phyloP scores from a whole-genome alignment of 23 tunicate species.

The Corella eumyota region DNA sequence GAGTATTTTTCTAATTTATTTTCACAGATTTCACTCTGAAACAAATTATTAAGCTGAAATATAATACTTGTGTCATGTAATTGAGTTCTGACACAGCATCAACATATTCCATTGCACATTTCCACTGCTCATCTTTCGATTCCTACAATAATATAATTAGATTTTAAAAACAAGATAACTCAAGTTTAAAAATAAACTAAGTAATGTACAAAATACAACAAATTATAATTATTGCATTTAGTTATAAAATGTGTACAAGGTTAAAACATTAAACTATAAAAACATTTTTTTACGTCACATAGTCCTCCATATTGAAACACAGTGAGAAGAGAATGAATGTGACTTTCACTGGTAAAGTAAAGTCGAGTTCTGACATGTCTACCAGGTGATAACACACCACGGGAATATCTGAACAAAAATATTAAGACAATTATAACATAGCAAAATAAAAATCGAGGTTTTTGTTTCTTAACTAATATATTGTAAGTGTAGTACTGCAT shows the following conservation, averaged over 20 bases:
- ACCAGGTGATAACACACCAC: constrained; percentile 93
- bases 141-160: too few relatives aligned
- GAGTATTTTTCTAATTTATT: too few relatives aligned
- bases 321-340: constrained; percentile 93
- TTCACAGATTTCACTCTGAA: too few relatives aligned
- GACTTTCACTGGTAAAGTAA: constrained; percentile 97
- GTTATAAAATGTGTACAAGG: too few relatives aligned
- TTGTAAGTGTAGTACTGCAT: neutral
- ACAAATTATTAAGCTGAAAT: too few relatives aligned
- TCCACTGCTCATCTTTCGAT: constrained; percentile 84
- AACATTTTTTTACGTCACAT: constrained; percentile 88
- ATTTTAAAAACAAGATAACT: too few relatives aligned
- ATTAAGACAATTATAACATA: neutral
- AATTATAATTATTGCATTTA: too few relatives aligned
- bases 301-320: constrained; percentile 92
- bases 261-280: too few relatives aligned
- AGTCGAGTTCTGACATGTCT: constrained; percentile 92
- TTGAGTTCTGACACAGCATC: constrained; percentile 92
- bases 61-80: constrained; percentile 93
- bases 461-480: neutral
- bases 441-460: neutral
- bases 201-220: too few relatives aligned
- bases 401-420: constrained; percentile 49
- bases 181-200: too few relatives aligned
- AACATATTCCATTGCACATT: constrained; percentile 84